These are phyloP conservation scores for Erebia aethiops DNA, from an alignment of 2,888 invertebrate species.

Conservation along the genomic window DNA sequence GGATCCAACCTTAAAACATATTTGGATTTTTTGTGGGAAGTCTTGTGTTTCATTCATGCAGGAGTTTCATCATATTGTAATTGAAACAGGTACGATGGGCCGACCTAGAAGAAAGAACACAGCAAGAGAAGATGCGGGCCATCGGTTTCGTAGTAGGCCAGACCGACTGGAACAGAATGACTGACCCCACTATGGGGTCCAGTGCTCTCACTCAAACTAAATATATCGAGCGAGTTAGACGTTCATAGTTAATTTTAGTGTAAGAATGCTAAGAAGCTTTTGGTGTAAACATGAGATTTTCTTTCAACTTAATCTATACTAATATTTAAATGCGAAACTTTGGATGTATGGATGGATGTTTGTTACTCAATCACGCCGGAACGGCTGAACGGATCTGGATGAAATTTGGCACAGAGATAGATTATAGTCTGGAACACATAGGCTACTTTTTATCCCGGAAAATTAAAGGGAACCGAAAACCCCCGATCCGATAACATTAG, in stretches of 20 bases:
- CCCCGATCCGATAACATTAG: too few species aligned
- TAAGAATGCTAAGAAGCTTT: neutral
- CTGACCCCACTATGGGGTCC: constrained; percentile 94
- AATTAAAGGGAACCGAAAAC: too few species aligned
- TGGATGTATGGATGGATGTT: too few species aligned
- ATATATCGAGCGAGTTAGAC: constrained; percentile 88
- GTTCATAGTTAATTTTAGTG: constrained; percentile 34
- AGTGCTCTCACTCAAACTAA: constrained; percentile 96
- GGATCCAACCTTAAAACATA: neutral
- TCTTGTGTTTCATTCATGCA: constrained; percentile 35
- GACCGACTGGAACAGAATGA: constrained; percentile 97
- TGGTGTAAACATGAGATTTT: neutral
- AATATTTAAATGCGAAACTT: too few species aligned
- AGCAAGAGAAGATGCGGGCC: constrained; percentile 96
- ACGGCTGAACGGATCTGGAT: too few species aligned
- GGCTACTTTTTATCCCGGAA: too few species aligned
- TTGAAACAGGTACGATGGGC: constrained; percentile 97
- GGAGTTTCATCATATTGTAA: constrained; percentile 69
- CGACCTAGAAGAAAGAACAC: constrained; percentile 95
- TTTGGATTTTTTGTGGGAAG: constrained; percentile 28
- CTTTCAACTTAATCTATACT: too few species aligned
- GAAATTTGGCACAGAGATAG: too few species aligned
- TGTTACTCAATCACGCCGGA: too few species aligned
- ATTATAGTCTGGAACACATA: too few species aligned
- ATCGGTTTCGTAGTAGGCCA: constrained; percentile 98